Evolutionary conservation across 2,888 invertebrate species (phyloP), one percentile per base, ranked within the genome.

Genomic region (Tetranychus truncatus): DNA sequence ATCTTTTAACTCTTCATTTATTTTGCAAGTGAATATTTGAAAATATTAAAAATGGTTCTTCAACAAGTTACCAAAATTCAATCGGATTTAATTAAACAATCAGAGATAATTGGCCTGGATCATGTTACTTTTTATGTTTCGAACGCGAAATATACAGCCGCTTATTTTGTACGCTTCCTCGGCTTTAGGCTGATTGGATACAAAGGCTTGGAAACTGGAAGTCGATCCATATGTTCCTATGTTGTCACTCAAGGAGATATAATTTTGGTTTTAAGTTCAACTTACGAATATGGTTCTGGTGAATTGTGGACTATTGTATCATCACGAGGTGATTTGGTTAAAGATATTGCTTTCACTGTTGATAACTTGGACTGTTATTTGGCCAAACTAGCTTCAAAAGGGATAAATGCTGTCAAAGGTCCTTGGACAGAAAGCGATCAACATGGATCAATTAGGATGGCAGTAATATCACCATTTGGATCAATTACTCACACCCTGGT

Each of bases 141-240:
- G 78, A 99, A 99, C 86, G 96, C 99, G 11, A 96, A 96, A 84
- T 97, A 93, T 92, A 95, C 96, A 9, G 96, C 97, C 66, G 89
- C 90, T 80, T 92, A 90, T 84, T 99, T 95, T 83, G 89, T 92
- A 77, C 88, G 91, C 1, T 87, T 93, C 76, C 87, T 97, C 83
- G 99, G 99, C 66, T 99, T 99, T 82, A 88, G 93, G 81, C 92
- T 92, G 1, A 84, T 92, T 78, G 93, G 91, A 6, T 99, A 95
- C 84, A 89, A 89, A 81, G 99, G 99, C 44, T 85, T 99, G 80
- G 99, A 99, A 85, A 99, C 96, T 1, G 95, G 94, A 76, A 89
- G 88, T 77, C 87, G 99, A 80, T 85, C 89, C 81, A 87, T 88
- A 75, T 91, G 91, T 4, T 87, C 89, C 11, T 92, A 97, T 84